Percentiles rank a stretch among this genome's conserved stretches.
phyloP scores from a whole-genome alignment of 2,113 vertebrate genomes.

The Rhabdomys dilectus region DNA sequence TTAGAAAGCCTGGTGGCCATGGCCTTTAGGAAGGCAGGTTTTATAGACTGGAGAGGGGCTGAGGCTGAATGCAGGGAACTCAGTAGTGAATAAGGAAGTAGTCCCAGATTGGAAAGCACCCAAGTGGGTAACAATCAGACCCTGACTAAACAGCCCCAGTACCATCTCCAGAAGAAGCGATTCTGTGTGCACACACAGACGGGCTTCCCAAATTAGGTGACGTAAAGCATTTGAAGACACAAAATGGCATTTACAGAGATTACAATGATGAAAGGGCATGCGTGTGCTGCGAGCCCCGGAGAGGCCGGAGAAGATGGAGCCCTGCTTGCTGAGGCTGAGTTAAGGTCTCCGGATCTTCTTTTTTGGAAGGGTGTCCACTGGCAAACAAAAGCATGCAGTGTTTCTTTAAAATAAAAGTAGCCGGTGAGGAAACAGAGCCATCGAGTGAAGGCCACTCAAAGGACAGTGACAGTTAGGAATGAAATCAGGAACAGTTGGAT shows the following conservation, averaged over 20 bases:
- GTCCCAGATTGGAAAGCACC: constrained; percentile 70
- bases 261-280: constrained; percentile 68
- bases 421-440: background rate
- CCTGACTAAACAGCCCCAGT: constrained; percentile 60
- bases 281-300: background rate
- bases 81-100: constrained; percentile 64
- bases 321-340: background rate
- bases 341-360: background rate
- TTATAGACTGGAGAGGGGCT: constrained; percentile 56
- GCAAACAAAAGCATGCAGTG: constrained; percentile 58
- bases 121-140: constrained; percentile 68
- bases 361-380: background rate
- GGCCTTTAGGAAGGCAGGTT: constrained; percentile 71
- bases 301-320: background rate
- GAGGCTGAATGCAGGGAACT: constrained; percentile 24
- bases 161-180: constrained; percentile 64
- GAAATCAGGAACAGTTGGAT: constrained; percentile 10
- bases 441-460: background rate
- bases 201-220: constrained; percentile 69
- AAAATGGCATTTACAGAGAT: constrained; percentile 72
- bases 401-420: constrained; percentile 66
- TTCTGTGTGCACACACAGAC: constrained; percentile 63
- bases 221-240: constrained; percentile 60
- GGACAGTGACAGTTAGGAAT: constrained; percentile 22
- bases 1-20: background rate